Evolutionary conservation across 2,113 vertebrate species (phyloP).

Genomic region (Cryptomyrus ogoouensis): DNA sequence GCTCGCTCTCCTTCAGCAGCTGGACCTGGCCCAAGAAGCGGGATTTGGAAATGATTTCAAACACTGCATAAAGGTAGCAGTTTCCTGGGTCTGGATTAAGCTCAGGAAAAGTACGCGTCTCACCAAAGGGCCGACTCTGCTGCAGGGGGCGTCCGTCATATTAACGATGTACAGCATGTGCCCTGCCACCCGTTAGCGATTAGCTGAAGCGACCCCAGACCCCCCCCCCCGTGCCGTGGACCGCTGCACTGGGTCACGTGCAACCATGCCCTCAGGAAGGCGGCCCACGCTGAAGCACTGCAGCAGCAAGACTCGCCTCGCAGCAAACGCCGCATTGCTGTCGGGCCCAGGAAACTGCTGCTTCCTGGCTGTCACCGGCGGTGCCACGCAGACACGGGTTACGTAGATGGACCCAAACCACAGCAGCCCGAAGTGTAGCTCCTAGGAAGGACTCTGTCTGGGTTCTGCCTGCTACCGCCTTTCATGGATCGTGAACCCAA

Average conservation of each 20-base stretch:
- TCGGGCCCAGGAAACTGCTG: not conserved
- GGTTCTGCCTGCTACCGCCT: not conserved
- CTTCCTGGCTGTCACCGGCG: not conserved
- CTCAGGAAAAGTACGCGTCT: slow-evolving; percentile 20
- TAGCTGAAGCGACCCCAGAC: slow-evolving; percentile 13
- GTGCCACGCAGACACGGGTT: not conserved
- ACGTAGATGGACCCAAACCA: not conserved
- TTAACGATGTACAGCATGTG: not conserved
- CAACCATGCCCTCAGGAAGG: not conserved
- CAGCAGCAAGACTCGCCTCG: not conserved
- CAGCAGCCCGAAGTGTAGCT: not conserved
- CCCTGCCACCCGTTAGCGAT: slow-evolving; percentile 20
- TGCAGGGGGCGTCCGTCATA: slow-evolving; percentile 16
- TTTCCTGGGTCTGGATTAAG: slow-evolving; percentile 38
- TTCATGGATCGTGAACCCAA: not conserved
- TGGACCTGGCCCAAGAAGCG: slow-evolving; percentile 38
- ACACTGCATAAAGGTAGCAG: slow-evolving; percentile 37
- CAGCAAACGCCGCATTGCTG: not conserved
- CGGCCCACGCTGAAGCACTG: not conserved
- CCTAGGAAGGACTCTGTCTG: not conserved
- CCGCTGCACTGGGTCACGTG: not conserved
- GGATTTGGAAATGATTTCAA: slow-evolving; percentile 41
- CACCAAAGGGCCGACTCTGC: slow-evolving; percentile 24
- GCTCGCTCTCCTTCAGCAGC: slow-evolving; percentile 26
- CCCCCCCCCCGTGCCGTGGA: not conserved